phyloP scores from a whole-genome alignment of 2,797 vertebrate genomes.

The Urocyon cinereoargenteus region DNA sequence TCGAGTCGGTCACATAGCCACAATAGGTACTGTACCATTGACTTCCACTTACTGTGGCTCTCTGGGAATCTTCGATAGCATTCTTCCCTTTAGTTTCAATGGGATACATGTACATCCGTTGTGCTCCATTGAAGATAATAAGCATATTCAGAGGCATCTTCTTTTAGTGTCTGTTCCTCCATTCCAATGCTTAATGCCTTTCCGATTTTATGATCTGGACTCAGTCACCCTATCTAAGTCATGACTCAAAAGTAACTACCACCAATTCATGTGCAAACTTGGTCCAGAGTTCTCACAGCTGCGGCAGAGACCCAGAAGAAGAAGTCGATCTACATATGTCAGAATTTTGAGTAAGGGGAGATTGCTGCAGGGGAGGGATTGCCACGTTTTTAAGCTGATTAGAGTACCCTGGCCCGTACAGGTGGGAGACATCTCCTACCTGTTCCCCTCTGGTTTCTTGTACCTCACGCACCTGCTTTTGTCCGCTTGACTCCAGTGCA shows the following conservation, averaged over 20 bases:
- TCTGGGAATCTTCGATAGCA: background rate
- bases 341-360: background rate
- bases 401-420: background rate
- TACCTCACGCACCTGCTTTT: background rate
- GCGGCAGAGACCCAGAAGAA: background rate
- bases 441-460: background rate
- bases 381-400: background rate
- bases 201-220: slow-evolving; percentile 56
- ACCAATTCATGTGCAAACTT: background rate
- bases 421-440: background rate
- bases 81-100: background rate
- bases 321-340: background rate
- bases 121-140: slow-evolving; percentile 58
- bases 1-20: background rate
- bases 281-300: slow-evolving; percentile 25
- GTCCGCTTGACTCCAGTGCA: background rate
- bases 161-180: slow-evolving; percentile 15
- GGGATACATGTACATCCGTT: background rate
- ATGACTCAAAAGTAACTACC: slow-evolving; percentile 22
- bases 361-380: background rate
- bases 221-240: slow-evolving; percentile 33
- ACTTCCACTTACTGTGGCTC: background rate
- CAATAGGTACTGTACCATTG: background rate
- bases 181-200: slow-evolving; percentile 38
- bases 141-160: slow-evolving; percentile 43